phyloP scores from a whole-genome alignment of 2,113 vertebrate genomes.

The Mus spicilegus region DNA sequence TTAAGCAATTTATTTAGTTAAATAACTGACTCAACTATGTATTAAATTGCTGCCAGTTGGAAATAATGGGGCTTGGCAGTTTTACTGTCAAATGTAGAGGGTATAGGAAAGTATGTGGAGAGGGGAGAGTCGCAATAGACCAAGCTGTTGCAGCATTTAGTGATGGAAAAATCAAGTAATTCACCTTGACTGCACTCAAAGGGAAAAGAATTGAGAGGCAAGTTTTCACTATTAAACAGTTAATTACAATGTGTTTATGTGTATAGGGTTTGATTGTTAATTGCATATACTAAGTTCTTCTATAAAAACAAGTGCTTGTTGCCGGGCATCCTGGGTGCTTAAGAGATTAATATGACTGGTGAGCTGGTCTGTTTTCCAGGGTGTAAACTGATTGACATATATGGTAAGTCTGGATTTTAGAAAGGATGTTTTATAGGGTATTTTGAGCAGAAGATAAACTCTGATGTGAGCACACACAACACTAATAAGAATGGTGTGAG shows the following conservation, averaged over 20 bases:
- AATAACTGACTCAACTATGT: slow-evolving; percentile 76
- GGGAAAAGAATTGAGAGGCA: slow-evolving; percentile 68
- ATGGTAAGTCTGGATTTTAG: slow-evolving; percentile 51
- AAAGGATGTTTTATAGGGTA: slow-evolving; percentile 41
- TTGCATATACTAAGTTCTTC: slow-evolving; percentile 71
- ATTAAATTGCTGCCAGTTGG: slow-evolving; percentile 75
- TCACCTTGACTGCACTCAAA: slow-evolving; percentile 66
- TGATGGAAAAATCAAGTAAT: slow-evolving; percentile 80
- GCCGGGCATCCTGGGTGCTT: slow-evolving; percentile 44
- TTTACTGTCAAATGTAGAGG: slow-evolving; percentile 77
- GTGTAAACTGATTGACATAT: slow-evolving; percentile 71
- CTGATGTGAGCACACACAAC: not conserved
- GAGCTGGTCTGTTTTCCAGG: slow-evolving; percentile 45
- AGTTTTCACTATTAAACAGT: slow-evolving; percentile 75
- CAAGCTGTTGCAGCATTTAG: slow-evolving; percentile 60
- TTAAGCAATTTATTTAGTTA: slow-evolving; percentile 81
- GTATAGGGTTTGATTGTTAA: slow-evolving; percentile 76
- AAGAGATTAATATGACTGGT: slow-evolving; percentile 21
- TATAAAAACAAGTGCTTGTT: slow-evolving; percentile 61
- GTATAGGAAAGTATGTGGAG: slow-evolving; percentile 76
- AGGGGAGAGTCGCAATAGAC: slow-evolving; percentile 73
- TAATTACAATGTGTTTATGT: slow-evolving; percentile 81
- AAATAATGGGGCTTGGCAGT: slow-evolving; percentile 78
- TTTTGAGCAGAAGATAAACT: slow-evolving; percentile 56
- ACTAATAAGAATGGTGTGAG: slow-evolving; percentile 36